Conservation (phyloP, 2,797 vertebrate species). For the Brachyalestes nurse region DNA sequence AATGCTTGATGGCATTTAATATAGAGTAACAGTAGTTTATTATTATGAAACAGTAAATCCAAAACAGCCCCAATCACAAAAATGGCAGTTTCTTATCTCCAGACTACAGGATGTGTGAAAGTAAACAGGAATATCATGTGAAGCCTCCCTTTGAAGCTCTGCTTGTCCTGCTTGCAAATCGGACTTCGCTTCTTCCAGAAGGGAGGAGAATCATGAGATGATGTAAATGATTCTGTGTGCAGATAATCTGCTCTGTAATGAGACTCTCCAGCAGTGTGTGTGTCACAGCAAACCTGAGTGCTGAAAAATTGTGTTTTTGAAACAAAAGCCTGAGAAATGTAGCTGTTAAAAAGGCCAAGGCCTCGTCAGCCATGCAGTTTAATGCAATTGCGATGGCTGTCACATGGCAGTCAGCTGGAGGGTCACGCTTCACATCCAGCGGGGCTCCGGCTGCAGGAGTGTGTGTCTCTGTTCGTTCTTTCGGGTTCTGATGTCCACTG, state of each 20-base stretch:
- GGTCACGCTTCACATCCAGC: constrained; percentile 29
- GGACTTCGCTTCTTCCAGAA: not conserved
- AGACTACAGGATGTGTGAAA: not conserved
- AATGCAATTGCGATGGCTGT: constrained; percentile 23
- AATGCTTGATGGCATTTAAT: too few relatives aligned
- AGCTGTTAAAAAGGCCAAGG: not conserved
- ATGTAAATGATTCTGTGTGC: not conserved
- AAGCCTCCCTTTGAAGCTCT: not conserved
- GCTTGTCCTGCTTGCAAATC: not conserved
- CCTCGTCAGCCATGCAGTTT: not conserved
- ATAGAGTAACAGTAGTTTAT: too few relatives aligned
- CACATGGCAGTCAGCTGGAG: constrained; percentile 25
- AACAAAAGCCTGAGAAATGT: not conserved
- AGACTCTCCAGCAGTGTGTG: not conserved
- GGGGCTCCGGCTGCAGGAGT: not conserved
- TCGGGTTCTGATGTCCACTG: constrained; percentile 17
- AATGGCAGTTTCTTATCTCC: not conserved
- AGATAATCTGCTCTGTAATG: not conserved
- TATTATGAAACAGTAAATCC: not conserved
- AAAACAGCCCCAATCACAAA: not conserved
- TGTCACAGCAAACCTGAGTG: not conserved
- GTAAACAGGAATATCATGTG: not conserved
- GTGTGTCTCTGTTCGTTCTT: constrained; percentile 9
- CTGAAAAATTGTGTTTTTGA: not conserved
- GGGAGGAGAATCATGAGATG: not conserved